Conservation (phyloP, 2,797 vertebrate genomes). For the Luscinia megarhynchos region DNA sequence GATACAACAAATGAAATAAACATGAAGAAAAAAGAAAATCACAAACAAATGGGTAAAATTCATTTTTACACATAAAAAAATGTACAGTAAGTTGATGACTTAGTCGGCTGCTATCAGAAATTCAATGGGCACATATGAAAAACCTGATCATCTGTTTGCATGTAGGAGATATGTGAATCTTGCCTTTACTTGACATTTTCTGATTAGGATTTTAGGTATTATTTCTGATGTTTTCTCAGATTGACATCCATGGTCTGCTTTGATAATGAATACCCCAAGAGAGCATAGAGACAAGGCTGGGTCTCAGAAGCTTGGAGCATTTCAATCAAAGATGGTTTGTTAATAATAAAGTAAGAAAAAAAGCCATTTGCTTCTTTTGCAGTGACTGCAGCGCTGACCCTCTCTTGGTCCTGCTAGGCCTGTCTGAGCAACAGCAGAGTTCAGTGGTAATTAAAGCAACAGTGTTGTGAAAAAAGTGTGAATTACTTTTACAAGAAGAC, state of each 20-base stretch:
- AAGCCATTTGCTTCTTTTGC: constrained; percentile 79
- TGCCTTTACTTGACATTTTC: constrained; percentile 62
- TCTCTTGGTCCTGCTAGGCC: constrained; percentile 81
- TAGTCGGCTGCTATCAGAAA: constrained; percentile 32
- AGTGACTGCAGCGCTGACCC: constrained; percentile 77
- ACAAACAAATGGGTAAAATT: background rate
- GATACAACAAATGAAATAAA: constrained; percentile 17
- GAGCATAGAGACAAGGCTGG: constrained; percentile 78
- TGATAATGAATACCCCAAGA: constrained; percentile 89
- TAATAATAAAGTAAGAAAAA: constrained; percentile 82
- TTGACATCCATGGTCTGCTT: constrained; percentile 65
- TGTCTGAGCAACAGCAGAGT: constrained; percentile 82
- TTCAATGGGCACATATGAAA: background rate
- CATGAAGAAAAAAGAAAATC: background rate
- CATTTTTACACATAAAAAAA: background rate
- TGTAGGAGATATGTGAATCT: constrained; percentile 35
- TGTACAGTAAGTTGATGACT: background rate
- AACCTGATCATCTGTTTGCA: constrained; percentile 50
- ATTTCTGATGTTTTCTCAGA: constrained; percentile 63
- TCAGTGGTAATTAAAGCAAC: constrained; percentile 88
- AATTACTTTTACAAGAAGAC: constrained; percentile 84
- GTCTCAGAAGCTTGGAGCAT: constrained; percentile 80
- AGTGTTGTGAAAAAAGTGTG: constrained; percentile 84
- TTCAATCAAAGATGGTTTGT: constrained; percentile 82
- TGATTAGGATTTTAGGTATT: constrained; percentile 66